These are phyloP conservation scores for Gobio gobio DNA, from an alignment of 2,113 vertebrate genomes.

Conservation along the genomic window DNA sequence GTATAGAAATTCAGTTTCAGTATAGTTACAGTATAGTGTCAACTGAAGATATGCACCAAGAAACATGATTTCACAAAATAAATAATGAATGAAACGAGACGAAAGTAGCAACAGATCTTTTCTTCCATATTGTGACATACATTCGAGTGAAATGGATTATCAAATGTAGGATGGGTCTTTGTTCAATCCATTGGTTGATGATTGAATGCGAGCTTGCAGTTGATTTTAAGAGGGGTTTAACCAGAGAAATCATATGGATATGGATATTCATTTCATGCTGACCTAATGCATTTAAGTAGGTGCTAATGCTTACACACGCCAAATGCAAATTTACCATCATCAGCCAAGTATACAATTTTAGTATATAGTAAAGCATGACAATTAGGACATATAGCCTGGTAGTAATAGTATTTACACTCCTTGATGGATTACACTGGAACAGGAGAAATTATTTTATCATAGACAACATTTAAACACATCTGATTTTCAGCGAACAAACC, in stretches of 20 bases:
- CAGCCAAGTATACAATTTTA: background rate
- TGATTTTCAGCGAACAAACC: background rate
- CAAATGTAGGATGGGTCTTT: background rate
- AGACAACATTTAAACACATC: background rate
- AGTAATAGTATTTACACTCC: background rate
- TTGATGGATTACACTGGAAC: background rate
- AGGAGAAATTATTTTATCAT: background rate
- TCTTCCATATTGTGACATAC: background rate
- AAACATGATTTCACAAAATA: background rate
- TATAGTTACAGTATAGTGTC: too few species aligned
- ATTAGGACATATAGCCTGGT: background rate
- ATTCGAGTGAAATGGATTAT: background rate
- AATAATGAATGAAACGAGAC: background rate
- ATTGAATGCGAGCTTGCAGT: too few species aligned
- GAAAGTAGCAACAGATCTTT: background rate
- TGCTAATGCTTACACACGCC: background rate
- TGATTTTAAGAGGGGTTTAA: too few species aligned
- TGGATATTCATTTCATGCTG: too few species aligned
- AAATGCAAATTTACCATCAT: background rate
- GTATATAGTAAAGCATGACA: background rate
- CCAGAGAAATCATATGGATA: too few species aligned
- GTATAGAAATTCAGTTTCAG: background rate
- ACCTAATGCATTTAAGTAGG: background rate
- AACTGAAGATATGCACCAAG: background rate
- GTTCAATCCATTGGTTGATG: background rate